These are phyloP conservation scores for Drymodes brunneopygia DNA, from an alignment of 2,113 vertebrate genomes.

Conservation along the genomic window DNA sequence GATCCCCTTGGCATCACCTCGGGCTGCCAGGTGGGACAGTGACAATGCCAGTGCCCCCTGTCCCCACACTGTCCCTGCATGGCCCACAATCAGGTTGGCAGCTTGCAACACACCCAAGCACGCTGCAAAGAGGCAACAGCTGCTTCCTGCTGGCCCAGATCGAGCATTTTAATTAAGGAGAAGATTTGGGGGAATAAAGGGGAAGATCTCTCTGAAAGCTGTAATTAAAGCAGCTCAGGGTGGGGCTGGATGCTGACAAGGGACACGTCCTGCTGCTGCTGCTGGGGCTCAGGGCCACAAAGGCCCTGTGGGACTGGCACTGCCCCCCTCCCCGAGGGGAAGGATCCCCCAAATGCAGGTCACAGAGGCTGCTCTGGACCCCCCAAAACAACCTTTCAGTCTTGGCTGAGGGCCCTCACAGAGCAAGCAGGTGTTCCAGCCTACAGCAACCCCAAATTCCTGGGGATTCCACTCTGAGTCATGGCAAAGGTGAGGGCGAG, in stretches of 20 bases:
- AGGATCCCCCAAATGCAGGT: background rate
- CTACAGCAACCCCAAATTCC: background rate
- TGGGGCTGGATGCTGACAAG: background rate
- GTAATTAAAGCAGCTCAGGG: conserved; percentile 32
- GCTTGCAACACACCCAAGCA: background rate
- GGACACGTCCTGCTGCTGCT: background rate
- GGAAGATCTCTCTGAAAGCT: conserved; percentile 13
- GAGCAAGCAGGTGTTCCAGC: background rate
- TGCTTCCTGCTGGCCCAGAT: conserved; percentile 27
- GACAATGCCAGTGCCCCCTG: background rate
- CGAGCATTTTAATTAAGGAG: conserved; percentile 32
- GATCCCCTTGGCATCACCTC: background rate
- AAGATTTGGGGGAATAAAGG: conserved; percentile 54
- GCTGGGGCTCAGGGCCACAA: background rate
- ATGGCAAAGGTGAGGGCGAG: background rate
- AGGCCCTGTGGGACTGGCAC: rapidly evolving
- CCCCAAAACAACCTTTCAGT: background rate
- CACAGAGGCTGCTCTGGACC: background rate
- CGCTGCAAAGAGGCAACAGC: conserved; percentile 26
- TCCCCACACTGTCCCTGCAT: rapidly evolving
- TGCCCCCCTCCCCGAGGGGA: background rate
- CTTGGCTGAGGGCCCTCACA: background rate
- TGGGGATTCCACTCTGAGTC: rapidly evolving
- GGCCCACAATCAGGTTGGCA: background rate
- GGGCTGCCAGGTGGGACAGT: background rate